Evolutionary conservation across 2,888 invertebrate genomes (phyloP).

Genomic region (Capitulum mitella): DNA sequence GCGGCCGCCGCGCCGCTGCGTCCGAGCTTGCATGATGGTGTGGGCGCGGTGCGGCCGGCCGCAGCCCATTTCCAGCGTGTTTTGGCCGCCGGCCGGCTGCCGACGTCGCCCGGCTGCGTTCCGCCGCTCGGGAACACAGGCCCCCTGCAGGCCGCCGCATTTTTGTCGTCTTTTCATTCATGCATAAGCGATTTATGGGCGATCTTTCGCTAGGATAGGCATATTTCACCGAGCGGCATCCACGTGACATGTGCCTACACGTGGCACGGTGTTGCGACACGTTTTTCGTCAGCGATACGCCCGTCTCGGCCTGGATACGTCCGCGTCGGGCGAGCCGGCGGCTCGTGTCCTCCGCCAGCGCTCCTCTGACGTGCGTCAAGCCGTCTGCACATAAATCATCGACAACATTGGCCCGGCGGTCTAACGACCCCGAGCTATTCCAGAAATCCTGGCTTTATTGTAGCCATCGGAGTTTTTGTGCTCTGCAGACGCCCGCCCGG

Average conservation of each 20-base stretch:
- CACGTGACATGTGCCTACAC: neutral
- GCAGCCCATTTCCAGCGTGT: neutral
- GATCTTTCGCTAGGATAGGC: neutral
- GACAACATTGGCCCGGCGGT: neutral
- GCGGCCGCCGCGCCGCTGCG: too few relatives aligned
- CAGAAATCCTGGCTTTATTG: conserved; percentile 15
- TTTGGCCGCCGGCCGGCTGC: neutral
- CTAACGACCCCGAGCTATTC: conserved; percentile 10
- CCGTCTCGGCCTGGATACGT: too few relatives aligned
- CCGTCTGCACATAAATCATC: neutral
- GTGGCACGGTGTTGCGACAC: neutral
- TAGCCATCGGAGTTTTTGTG: conserved; percentile 1
- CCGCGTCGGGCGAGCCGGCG: neutral
- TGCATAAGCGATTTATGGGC: neutral
- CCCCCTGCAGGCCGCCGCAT: neutral
- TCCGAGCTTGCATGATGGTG: too few relatives aligned
- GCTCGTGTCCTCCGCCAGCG: neutral
- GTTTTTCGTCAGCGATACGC: too few relatives aligned
- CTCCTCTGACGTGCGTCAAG: neutral
- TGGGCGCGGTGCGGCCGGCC: too few relatives aligned
- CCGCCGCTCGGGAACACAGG: neutral
- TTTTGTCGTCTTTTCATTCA: neutral
- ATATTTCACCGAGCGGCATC: neutral
- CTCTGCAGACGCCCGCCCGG: neutral
- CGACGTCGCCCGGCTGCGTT: neutral